phyloP scores from a whole-genome alignment of 2,888 invertebrate genomes.

The Arrhopalites spinosus region DNA sequence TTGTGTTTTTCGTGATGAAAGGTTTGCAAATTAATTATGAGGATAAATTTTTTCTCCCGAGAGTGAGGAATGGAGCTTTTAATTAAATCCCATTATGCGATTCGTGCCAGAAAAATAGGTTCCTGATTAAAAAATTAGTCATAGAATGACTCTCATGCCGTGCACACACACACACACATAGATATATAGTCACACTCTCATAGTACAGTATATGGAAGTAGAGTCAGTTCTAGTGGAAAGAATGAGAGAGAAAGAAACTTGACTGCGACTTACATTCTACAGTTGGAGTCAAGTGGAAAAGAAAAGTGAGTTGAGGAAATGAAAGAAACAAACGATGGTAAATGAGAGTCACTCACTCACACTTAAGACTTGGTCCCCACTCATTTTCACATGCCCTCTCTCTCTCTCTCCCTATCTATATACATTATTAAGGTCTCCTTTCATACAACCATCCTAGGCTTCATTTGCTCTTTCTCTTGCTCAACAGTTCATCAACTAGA shows the following conservation, averaged over 20 bases:
- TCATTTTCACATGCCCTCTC: constrained; percentile 34
- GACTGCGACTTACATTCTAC: constrained; percentile 25
- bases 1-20: constrained; percentile 50
- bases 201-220: too few species aligned
- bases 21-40: constrained; percentile 57
- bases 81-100: constrained; percentile 57
- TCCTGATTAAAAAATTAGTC: constrained; percentile 57
- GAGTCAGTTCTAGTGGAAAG: constrained; percentile 4
- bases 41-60: constrained; percentile 54
- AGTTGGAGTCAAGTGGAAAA: constrained; percentile 42
- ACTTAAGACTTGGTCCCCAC: constrained; percentile 43
- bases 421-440: constrained; percentile 48
- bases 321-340: constrained; percentile 57
- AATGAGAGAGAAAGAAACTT: constrained; percentile 30
- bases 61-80: constrained; percentile 53
- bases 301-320: constrained; percentile 55
- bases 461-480: constrained; percentile 38
- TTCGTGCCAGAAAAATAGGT: constrained; percentile 57
- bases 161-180: constrained; percentile 26
- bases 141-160: constrained; percentile 44
- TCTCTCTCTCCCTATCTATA: constrained; percentile 20
- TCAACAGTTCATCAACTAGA: constrained; percentile 21
- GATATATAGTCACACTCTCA: not conserved
- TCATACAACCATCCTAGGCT: constrained; percentile 45
- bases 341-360: constrained; percentile 56